A percentile compares a stretch with the other conserved stretches of the same genome.
Evolutionary conservation across 2,113 vertebrate species (phyloP).

Genomic region (Dicentrarchus labrax): DNA sequence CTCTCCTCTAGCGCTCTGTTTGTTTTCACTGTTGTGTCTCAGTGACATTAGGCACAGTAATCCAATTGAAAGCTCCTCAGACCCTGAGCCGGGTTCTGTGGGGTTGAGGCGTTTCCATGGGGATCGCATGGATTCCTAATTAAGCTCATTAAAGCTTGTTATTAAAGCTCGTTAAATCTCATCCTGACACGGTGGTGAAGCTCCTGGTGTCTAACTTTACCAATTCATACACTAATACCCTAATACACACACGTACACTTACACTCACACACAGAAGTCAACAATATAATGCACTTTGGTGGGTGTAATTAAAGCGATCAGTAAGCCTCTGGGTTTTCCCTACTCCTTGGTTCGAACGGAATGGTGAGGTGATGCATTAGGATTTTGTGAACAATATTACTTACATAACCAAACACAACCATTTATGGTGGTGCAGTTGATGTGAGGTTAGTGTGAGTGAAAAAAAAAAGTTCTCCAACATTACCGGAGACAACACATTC

Average conservation of each 20-base stretch:
- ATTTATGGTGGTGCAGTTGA: conserved; percentile 19
- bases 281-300: conserved; percentile 57
- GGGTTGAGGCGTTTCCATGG: conserved; percentile 76
- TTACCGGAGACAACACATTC: conserved; percentile 5
- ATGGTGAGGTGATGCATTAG: conserved; percentile 32
- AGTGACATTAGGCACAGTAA: conserved; percentile 80
- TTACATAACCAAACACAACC: conserved; percentile 36
- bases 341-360: conserved; percentile 30
- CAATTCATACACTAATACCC: conserved; percentile 58
- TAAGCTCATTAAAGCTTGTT: conserved; percentile 84
- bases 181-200: conserved; percentile 72
- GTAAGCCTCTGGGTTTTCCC: conserved; percentile 49
- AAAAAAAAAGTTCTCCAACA: neutral
- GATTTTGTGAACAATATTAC: conserved; percentile 39
- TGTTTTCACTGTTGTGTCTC: conserved; percentile 77
- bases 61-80: conserved; percentile 77
- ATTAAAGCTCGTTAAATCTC: conserved; percentile 83
- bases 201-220: conserved; percentile 75
- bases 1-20: conserved; percentile 62
- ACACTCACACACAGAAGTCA: conserved; percentile 45
- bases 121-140: conserved; percentile 82
- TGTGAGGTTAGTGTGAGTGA: conserved; percentile 12
- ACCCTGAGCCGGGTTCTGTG: conserved; percentile 64
- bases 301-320: conserved; percentile 73
- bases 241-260: conserved; percentile 15